phyloP scores from a whole-genome alignment of 2,797 vertebrate species.

The Xiphorhynchus erythropygius region DNA sequence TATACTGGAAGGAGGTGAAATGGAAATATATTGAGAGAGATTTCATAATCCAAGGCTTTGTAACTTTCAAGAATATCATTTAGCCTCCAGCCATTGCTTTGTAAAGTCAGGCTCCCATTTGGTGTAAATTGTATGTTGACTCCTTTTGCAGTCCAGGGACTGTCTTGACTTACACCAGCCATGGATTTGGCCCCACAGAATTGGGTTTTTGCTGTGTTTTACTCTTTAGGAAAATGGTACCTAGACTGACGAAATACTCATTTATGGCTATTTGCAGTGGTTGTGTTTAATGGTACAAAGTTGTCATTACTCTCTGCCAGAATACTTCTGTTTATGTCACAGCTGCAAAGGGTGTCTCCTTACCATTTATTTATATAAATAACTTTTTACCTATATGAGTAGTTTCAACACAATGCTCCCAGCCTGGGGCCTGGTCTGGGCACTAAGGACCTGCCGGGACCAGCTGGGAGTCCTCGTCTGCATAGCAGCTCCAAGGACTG shows the following conservation, averaged over 20 bases:
- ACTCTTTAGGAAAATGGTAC: neutral
- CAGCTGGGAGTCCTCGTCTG: neutral
- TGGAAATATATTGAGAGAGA: constrained; percentile 60
- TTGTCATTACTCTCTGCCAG: neutral
- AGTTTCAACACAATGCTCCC: neutral
- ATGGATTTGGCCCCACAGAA: neutral
- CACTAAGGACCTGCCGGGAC: neutral
- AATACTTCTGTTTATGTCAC: neutral
- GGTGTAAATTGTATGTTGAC: constrained; percentile 24
- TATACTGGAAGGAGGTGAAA: constrained; percentile 52
- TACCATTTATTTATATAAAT: neutral
- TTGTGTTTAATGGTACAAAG: neutral
- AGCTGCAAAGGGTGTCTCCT: neutral
- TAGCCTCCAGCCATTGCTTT: constrained; percentile 33
- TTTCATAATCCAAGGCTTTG: constrained; percentile 67
- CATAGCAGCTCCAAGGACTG: neutral
- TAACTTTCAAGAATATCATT: constrained; percentile 58
- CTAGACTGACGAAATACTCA: neutral
- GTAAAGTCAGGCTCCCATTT: constrained; percentile 11
- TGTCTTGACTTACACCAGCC: neutral
- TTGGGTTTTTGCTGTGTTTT: neutral
- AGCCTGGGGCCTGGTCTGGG: neutral
- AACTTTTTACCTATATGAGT: neutral
- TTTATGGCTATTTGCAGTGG: neutral
- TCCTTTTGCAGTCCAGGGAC: neutral